phyloP scores from a whole-genome alignment of 2,888 invertebrate species.

The Eudemis profundana region DNA sequence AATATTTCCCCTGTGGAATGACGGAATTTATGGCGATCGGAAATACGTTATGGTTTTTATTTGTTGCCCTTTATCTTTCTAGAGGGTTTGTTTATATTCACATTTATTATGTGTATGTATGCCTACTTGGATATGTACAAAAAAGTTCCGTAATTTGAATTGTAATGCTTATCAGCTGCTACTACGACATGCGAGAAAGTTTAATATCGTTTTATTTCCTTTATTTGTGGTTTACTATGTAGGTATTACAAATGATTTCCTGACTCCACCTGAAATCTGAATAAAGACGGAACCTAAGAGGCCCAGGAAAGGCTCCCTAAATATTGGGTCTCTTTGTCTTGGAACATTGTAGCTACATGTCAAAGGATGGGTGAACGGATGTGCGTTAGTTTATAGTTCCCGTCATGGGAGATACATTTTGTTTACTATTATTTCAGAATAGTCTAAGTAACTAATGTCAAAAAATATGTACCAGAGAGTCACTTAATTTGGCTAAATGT shows the following conservation, averaged over 20 bases:
- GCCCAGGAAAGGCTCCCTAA: constrained; percentile 29
- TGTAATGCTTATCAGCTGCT: too few species aligned
- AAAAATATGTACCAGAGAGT: too few species aligned
- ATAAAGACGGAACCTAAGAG: constrained; percentile 12
- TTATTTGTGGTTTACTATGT: background rate
- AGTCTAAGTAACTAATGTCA: background rate
- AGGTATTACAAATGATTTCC: constrained; percentile 14
- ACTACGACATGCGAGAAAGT: too few species aligned
- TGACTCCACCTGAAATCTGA: constrained; percentile 17
- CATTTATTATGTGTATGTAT: background rate
- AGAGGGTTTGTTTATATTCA: constrained; percentile 31
- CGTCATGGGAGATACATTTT: constrained; percentile 11
- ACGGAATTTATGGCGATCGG: constrained; percentile 45
- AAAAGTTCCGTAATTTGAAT: too few species aligned
- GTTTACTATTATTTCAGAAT: constrained; percentile 3
- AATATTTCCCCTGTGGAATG: constrained; percentile 55
- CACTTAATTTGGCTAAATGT: too few species aligned
- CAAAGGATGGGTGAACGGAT: constrained; percentile 19
- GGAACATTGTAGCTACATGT: constrained; percentile 19
- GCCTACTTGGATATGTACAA: background rate
- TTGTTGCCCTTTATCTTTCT: constrained; percentile 35
- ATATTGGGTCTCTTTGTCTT: constrained; percentile 33
- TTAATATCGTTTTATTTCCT: background rate
- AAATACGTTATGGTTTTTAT: constrained; percentile 43
- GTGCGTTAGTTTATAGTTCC: constrained; percentile 33